Conservation (phyloP, 1,140 invertebrate species). For the Prorops nasuta region DNA sequence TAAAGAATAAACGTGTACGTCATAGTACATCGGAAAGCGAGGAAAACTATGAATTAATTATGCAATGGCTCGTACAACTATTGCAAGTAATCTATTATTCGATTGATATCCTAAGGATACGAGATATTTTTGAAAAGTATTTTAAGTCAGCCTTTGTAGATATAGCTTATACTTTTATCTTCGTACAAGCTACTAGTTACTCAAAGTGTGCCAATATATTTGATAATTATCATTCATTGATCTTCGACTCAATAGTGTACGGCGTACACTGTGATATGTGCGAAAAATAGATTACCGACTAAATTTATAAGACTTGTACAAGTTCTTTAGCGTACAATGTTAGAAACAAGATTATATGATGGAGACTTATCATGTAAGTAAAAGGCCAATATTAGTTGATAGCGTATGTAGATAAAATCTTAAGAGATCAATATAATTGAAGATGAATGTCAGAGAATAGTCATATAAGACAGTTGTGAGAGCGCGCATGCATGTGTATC, state of each 20-base stretch:
- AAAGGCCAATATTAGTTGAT: conserved; percentile 48
- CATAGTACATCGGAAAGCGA: too few species aligned
- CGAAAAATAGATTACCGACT: too few species aligned
- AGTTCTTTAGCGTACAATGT: too few species aligned
- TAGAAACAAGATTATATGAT: too few species aligned
- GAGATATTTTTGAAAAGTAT: conserved; percentile 11
- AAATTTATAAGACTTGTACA: too few species aligned
- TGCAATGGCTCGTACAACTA: too few species aligned
- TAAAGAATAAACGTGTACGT: too few species aligned
- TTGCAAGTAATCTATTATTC: too few species aligned
- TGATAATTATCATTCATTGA: conserved; percentile 12
- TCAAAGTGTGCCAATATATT: conserved; percentile 23
- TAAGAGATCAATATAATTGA: conserved; percentile 9
- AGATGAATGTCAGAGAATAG: conserved; percentile 4
- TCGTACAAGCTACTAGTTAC: conserved; percentile 18
- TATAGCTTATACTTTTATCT: conserved; percentile 12
- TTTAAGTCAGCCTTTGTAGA: conserved; percentile 9
- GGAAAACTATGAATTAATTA: too few species aligned
- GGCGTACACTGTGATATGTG: conserved; percentile 49
- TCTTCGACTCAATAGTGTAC: conserved; percentile 25
- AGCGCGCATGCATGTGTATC: background rate
- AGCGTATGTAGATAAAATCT: conserved; percentile 39
- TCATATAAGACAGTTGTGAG: background rate
- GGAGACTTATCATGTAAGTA: too few species aligned
- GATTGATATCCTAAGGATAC: background rate